phyloP scores from a whole-genome alignment of 2,113 vertebrate species.

The Chaetorhynchus papuensis region DNA sequence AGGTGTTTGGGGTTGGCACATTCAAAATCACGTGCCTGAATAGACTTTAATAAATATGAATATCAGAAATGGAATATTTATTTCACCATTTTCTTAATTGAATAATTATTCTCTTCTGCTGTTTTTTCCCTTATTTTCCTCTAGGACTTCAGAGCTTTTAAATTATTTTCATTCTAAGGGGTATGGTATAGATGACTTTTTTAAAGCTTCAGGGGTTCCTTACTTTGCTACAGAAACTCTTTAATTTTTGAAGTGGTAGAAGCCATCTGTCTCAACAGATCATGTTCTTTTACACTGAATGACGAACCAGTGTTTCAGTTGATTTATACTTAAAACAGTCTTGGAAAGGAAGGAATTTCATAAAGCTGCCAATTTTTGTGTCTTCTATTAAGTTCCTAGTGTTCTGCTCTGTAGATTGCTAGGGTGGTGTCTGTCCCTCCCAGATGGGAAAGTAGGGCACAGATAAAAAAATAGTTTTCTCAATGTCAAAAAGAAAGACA shows the following conservation, averaged over 20 bases:
- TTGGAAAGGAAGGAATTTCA: slow-evolving; percentile 44
- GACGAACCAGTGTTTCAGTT: background rate
- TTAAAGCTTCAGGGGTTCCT: background rate
- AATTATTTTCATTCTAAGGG: background rate
- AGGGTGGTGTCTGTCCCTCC: slow-evolving; percentile 1
- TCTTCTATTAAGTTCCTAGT: slow-evolving; percentile 17
- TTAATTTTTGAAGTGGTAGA: slow-evolving; percentile 27
- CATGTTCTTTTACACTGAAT: slow-evolving; percentile 53
- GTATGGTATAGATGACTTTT: background rate
- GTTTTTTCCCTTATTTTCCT: background rate
- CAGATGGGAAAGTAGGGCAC: slow-evolving; percentile 28
- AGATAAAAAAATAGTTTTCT: background rate
- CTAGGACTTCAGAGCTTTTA: background rate
- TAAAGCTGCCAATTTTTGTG: slow-evolving; percentile 43
- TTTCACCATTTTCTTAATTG: background rate
- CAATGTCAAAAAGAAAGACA: background rate
- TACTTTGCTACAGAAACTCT: background rate
- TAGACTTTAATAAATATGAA: background rate
- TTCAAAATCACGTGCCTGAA: background rate
- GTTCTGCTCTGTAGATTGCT: slow-evolving; percentile 10
- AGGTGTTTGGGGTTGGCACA: background rate
- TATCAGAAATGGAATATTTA: background rate
- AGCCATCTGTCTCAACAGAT: slow-evolving; percentile 60
- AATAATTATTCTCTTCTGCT: background rate
- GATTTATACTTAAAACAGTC: slow-evolving; percentile 24